A percentile compares a stretch with the other conserved stretches of the same genome.
Conservation (phyloP, 2,797 vertebrate species). For the Notoglanidium macrostoma region DNA sequence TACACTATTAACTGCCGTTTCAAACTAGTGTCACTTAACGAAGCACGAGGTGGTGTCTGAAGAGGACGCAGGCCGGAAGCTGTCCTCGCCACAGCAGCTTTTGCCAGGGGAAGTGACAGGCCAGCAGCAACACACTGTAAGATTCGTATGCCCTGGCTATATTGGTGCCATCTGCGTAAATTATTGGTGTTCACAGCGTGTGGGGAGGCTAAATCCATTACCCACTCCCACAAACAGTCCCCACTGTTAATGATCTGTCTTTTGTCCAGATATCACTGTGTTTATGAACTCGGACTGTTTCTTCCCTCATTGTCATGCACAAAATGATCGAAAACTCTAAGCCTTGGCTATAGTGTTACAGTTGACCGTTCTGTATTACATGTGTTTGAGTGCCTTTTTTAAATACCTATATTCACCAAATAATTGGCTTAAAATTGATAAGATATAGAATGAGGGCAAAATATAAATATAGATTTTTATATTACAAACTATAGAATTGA, state of each 20-base stretch:
- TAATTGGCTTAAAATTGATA: neutral
- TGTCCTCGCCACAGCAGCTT: slow-evolving; percentile 67
- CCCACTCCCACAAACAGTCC: slow-evolving; percentile 39
- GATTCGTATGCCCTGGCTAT: slow-evolving; percentile 58
- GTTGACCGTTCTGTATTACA: slow-evolving; percentile 21
- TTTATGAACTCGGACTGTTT: slow-evolving; percentile 37
- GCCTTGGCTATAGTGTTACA: slow-evolving; percentile 65
- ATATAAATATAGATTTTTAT: too few relatives aligned
- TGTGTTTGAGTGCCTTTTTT: slow-evolving; percentile 27
- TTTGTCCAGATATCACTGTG: slow-evolving; percentile 52
- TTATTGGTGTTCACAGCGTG: slow-evolving; percentile 57
- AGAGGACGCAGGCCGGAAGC: slow-evolving; percentile 69
- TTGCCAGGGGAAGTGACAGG: slow-evolving; percentile 69
- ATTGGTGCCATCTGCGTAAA: slow-evolving; percentile 57
- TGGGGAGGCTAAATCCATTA: slow-evolving; percentile 56
- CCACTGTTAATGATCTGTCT: slow-evolving; percentile 42
- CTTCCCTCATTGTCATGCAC: slow-evolving; percentile 33
- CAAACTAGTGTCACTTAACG: slow-evolving; percentile 73
- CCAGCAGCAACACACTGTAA: slow-evolving; percentile 70
- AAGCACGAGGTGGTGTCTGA: slow-evolving; percentile 72
- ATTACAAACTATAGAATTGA: too few relatives aligned
- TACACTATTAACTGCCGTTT: slow-evolving; percentile 69
- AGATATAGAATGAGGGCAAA: too few relatives aligned
- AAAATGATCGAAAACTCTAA: slow-evolving; percentile 65
- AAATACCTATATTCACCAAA: neutral